Conservation (phyloP, 2,113 vertebrate genomes). For the Seriola aureovittata region DNA sequence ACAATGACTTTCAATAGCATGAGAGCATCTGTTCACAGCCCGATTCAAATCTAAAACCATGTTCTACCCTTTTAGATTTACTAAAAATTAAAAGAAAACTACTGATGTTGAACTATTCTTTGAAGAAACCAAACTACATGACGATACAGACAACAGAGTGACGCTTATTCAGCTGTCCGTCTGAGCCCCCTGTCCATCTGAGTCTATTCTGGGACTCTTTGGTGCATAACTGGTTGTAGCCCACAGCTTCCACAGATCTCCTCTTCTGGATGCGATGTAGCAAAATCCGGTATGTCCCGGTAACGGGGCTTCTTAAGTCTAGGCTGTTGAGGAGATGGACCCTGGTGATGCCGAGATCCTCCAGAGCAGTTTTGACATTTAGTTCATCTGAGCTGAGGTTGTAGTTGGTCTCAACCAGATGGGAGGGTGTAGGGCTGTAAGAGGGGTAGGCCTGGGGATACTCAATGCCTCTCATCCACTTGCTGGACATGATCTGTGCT, state of each 20-base stretch:
- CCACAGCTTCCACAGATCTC: constrained; percentile 61
- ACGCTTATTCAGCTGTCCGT: constrained; percentile 36
- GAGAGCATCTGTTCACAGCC: background rate
- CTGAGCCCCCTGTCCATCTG: constrained; percentile 50
- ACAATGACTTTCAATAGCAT: background rate
- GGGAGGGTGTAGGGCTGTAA: constrained; percentile 55
- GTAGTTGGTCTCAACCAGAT: constrained; percentile 62
- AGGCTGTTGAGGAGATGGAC: constrained; percentile 70
- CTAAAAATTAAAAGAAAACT: background rate
- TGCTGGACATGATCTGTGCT: constrained; percentile 66
- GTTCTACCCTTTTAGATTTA: background rate
- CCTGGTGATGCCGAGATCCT: constrained; percentile 77
- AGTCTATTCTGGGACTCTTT: constrained; percentile 41
- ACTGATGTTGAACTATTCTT: background rate
- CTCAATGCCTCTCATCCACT: constrained; percentile 78
- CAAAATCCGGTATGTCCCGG: constrained; percentile 80
- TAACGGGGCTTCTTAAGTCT: constrained; percentile 77
- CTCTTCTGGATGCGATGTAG: constrained; percentile 79
- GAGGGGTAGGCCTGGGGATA: constrained; percentile 65
- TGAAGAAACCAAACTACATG: constrained; percentile 57
- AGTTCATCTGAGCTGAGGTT: constrained; percentile 71
- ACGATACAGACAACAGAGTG: constrained; percentile 75
- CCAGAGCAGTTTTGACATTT: constrained; percentile 71
- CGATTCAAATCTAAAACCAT: background rate
- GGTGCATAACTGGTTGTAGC: constrained; percentile 36